Evolutionary conservation across 2,113 vertebrate genomes (phyloP), one percentile per base, ranked within the genome.

Genomic region (Gobiocypris rarus): DNA sequence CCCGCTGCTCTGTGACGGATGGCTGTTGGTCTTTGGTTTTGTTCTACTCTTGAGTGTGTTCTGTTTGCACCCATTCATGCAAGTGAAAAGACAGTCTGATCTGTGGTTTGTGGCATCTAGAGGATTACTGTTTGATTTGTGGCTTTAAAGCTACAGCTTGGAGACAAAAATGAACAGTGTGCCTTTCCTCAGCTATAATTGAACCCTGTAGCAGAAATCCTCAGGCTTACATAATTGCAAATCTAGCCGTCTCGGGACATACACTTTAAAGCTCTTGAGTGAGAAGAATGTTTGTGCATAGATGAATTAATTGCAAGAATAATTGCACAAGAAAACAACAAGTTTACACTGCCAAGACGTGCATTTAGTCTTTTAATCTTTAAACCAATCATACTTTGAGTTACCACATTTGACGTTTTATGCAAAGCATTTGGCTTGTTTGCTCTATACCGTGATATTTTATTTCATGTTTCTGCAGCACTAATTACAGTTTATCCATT

Each of bases 161-260:
- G 58, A 83, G 88, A 89, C 85, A 89, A 82, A 89, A 81, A 85
- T 76, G 63, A 73, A 76, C 78, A 54, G 70, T 85, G 82, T 88
- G 84, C 84, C 79, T n/a, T 91, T 87, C 78, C 63, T 65, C 38
- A 26, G 34, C 26, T 54, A 74, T 81, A 63, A 85, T 82, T 65
- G 67, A 89, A 84, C 86, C 86, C 75, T 77, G 82, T 86, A 82
- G 84, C 79, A 86, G 67, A 83, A 86, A 86, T 86, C 81, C 41
- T 81, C 48, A 59, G 28, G 83, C 50, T 81, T 82, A 26, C 61
- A 38, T 63, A 85, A 71, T 83, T 74, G 59, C 54, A 81, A 54
- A 70, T 69, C 48, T 77, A n/a, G 10, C 54, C 34, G 71, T 58
- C 45, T 69, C 63, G 70, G 31, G 67, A 81, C 67, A 28, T 75